Evolutionary conservation across 2,113 vertebrate species (phyloP).

Genomic region (Xenopus tropicalis): UCB_Xtro_10.0 CM004445.2:49145501-49146000

Average conservation of each 20-base stretch:
- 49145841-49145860: constrained; percentile 26
- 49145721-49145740: constrained; percentile 48
- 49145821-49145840: constrained; percentile 78
- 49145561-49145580: constrained; percentile 70
- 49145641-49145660: constrained; percentile 78
- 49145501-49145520: background rate
- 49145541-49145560: constrained; percentile 57
- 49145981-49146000: too few species aligned
- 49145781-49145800: constrained; percentile 74
- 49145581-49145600: constrained; percentile 52
- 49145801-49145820: constrained; percentile 84
- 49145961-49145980: too few species aligned
- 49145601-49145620: constrained; percentile 56
- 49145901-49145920: too few species aligned
- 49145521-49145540: constrained; percentile 57
- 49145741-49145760: constrained; percentile 47
- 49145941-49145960: too few species aligned
- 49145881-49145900: too few species aligned
- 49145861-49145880: too few species aligned
- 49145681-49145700: constrained; percentile 66
- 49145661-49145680: constrained; percentile 58
- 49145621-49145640: constrained; percentile 62
- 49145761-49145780: constrained; percentile 59
- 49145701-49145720: constrained; percentile 64
- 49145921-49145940: too few species aligned